Evolutionary conservation across 2,888 invertebrate genomes (phyloP).

Genomic region (Drosophila kanekoi): DNA sequence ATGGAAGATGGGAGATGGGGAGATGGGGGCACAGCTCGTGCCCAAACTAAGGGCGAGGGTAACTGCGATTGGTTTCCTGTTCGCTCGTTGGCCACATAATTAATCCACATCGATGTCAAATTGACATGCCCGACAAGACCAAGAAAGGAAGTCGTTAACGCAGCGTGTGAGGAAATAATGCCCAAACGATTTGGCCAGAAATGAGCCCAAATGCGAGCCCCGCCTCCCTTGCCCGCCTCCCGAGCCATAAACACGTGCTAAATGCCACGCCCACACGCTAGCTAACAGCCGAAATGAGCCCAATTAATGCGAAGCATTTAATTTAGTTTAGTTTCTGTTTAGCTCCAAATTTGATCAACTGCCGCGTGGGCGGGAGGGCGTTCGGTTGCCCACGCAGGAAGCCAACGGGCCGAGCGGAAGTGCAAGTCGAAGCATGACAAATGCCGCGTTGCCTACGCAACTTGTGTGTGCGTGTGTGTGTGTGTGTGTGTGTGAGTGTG

Average conservation of each 20-base stretch:
- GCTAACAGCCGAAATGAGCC: slow-evolving; percentile 9
- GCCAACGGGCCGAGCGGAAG: slow-evolving; percentile 38
- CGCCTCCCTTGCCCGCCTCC: no score
- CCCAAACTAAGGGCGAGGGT: no score
- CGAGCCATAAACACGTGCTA: slow-evolving; percentile 33
- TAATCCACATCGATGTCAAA: slow-evolving; percentile 74
- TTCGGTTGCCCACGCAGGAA: slow-evolving; percentile 32
- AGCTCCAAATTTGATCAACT: slow-evolving; percentile 5
- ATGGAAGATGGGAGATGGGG: no score
- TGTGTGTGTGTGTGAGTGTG: not conserved
- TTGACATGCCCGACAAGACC: slow-evolving; percentile 62
- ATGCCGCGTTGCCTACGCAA: slow-evolving; percentile 29
- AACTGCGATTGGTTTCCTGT: slow-evolving; percentile 54
- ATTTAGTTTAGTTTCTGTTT: slow-evolving; percentile 21
- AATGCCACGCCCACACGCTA: slow-evolving; percentile 13
- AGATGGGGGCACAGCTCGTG: not conserved
- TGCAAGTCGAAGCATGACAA: slow-evolving; percentile 33
- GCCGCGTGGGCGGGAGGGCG: no score
- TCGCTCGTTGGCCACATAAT: slow-evolving; percentile 61
- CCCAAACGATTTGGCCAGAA: slow-evolving; percentile 36
- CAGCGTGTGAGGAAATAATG: slow-evolving; percentile 38
- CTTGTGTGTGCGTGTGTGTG: not conserved
- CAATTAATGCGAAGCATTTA: slow-evolving; percentile 48
- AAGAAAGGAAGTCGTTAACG: slow-evolving; percentile 60
- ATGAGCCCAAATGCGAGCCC: slow-evolving; percentile 17